Evolutionary conservation across 2,113 vertebrate species (phyloP), one percentile per base, ranked within the genome.

Genomic region (Carlito syrichta): DNA sequence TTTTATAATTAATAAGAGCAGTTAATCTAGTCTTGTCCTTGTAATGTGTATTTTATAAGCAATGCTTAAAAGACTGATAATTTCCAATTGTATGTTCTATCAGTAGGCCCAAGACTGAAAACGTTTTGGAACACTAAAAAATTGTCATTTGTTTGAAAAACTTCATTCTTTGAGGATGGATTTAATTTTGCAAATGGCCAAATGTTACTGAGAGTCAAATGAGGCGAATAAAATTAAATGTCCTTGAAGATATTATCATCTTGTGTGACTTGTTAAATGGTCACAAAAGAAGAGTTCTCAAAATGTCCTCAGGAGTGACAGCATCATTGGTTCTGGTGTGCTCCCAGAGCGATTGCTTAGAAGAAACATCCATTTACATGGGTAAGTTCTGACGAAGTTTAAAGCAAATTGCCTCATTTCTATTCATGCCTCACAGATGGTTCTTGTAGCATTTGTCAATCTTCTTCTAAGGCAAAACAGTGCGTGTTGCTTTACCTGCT

Each of bases 1-100:
- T 94, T 79, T 92, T 56, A 76, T 86, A 71, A 90, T 92, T 94
- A 90, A 76, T 85, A 91, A 91, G 25, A 27, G 14, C 40, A 79
- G 84, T 87, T 78, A 81, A 62, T n/a, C 91, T 86, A 85, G 40
- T 40, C 7, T 25, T 86, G 78, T 48, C 52, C 20, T 92, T 84
- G 30, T 11, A 82, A 62, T 9, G 73, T 12, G 35, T 82, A 86
- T 88, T 90, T 92, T 73, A 92, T 45, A 90, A 48, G n/a, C 86
- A 89, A 86, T 78, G 7, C 84, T 96, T 94, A 58, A 95, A 88
- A 91, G 43, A 73, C 25, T 66, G 50, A 77, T 92, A 16, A 58
- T 79, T 94, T 78, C 77, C 62, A 60, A 56, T 40, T 60, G 11
- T 50, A 40, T 95, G 89, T 93, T 54, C 62, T 74, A 68, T 45